A percentile compares a stretch with the other conserved stretches of the same genome.
phyloP scores from a whole-genome alignment of 1,140 invertebrate species.

The Gonatopus flavifemur region DNA sequence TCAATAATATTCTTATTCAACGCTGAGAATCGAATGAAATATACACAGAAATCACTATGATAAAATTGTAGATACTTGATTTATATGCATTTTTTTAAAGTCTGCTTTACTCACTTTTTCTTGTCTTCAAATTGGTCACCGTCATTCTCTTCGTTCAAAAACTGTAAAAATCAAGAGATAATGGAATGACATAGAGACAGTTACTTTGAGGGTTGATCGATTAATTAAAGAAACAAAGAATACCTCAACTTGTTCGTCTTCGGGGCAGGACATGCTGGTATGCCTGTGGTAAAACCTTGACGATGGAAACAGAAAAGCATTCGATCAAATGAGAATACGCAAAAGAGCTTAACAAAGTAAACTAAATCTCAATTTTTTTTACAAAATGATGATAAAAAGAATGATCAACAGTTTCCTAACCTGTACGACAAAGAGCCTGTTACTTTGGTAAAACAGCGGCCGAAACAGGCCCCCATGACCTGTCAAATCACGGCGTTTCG shows the following conservation, averaged over 20 bases:
- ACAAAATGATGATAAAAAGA: neutral
- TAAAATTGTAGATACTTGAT: too few relatives aligned
- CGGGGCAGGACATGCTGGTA: constrained; percentile 41
- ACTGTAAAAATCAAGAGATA: constrained; percentile 19
- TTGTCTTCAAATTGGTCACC: constrained; percentile 27
- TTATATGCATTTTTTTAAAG: too few relatives aligned
- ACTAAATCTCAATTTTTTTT: neutral
- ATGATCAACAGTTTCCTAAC: constrained; percentile 22
- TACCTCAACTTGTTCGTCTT: constrained; percentile 49
- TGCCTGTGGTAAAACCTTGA: constrained; percentile 42
- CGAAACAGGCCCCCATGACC: constrained; percentile 60
- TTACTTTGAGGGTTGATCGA: neutral
- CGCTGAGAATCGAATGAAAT: too few relatives aligned
- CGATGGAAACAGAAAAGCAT: neutral
- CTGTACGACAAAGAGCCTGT: constrained; percentile 43
- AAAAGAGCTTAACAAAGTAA: too few relatives aligned
- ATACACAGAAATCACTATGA: too few relatives aligned
- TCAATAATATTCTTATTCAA: too few relatives aligned
- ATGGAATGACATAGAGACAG: neutral
- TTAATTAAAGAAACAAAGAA: neutral
- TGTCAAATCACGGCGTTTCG: constrained; percentile 33
- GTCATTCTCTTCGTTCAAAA: constrained; percentile 24
- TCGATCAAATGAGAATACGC: neutral
- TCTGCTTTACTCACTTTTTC: constrained; percentile 44
- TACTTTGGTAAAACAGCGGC: constrained; percentile 53